Base-by-base conservation (phyloP, 2,888 invertebrate species). In the Hesperia comma region DNA sequence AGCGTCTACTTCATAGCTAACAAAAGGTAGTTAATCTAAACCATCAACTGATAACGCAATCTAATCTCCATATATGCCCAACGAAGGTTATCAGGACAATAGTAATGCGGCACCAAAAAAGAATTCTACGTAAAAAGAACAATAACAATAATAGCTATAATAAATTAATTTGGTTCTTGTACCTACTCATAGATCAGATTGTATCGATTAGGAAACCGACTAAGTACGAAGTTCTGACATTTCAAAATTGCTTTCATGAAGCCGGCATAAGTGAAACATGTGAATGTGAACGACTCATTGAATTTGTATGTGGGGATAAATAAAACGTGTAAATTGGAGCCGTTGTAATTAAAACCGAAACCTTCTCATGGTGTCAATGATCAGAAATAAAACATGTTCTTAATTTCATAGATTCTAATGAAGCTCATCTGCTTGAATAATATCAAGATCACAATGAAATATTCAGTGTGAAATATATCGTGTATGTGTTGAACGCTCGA, bases 11-110 rank as follows among this genome's bases (percentile, higher is more conserved):
- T 78, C 79, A 81, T 80, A 81, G 81, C 80, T 77, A 77, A 76
- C 84, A 87, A 87, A 88, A 90, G 85, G 92, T 91, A 92, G 90
- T 88, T 91, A 87, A 90, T 90, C 88, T 87, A 79, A 72, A 79
- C 79, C 83, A 90, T 90, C 86, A 84, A 80, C 73, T 77, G 88
- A 90, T 91, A 91, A 78, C 73, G 53, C 17, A 76, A 88, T 88
- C 88, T 89, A 78, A 90, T 91, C 90, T 78, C 69, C 32, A 78
- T 75, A 76, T 72, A 60, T 62, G 37, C 63, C 69, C 72, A 71
- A 74, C 76, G 77, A 77, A 84, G 77, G 74, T 83, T 84, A 89
- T 88, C 86, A 76, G 63, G 68, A 70, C 69, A 74, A 72, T 74
- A 74, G 74, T 72, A 82, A 80, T 79, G 85, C 80, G 81, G 85